phyloP scores from a whole-genome alignment of 2,113 vertebrate genomes.

The Nansenia antarctica region DNA sequence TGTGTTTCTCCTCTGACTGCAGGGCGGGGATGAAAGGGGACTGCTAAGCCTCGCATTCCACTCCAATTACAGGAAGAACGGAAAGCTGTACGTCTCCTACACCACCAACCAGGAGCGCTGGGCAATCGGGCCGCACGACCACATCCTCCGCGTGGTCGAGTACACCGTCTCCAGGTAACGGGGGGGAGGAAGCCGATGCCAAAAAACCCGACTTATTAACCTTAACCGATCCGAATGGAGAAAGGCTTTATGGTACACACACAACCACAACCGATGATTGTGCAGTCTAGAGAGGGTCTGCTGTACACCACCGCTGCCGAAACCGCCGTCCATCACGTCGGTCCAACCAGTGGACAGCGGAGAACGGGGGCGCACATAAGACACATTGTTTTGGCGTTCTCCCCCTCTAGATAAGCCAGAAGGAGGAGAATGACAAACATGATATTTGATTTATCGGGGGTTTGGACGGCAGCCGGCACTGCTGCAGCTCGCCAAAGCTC shows the following conservation, averaged over 20 bases:
- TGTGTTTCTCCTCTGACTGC: conserved; percentile 97
- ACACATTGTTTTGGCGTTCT: too few relatives aligned
- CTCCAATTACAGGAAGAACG: conserved; percentile 99
- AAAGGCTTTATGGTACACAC: too few relatives aligned
- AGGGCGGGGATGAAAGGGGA: conserved; percentile 99
- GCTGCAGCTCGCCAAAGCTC: not conserved
- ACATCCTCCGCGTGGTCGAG: conserved; percentile 98
- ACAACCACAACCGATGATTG: too few relatives aligned
- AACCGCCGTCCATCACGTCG: too few relatives aligned
- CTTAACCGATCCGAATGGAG: too few relatives aligned
- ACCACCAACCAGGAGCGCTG: conserved; percentile 99
- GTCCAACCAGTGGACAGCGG: not conserved
- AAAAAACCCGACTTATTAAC: not conserved
- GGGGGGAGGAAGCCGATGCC: not conserved
- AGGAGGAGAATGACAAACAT: conserved; percentile 11
- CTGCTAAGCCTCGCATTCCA: conserved; percentile 99
- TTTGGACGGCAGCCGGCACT: conserved; percentile 28
- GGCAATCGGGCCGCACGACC: conserved; percentile 98
- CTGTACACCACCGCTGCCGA: too few relatives aligned
- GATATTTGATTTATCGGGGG: conserved; percentile 20
- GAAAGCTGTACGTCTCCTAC: conserved; percentile 99
- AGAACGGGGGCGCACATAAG: too few relatives aligned
- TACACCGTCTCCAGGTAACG: conserved; percentile 96
- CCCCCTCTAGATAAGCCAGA: not conserved
- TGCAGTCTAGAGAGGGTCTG: too few relatives aligned